These are phyloP conservation scores for Oreochromis niloticus DNA, from an alignment of 2,113 vertebrate genomes.

Conservation along the genomic window DNA sequence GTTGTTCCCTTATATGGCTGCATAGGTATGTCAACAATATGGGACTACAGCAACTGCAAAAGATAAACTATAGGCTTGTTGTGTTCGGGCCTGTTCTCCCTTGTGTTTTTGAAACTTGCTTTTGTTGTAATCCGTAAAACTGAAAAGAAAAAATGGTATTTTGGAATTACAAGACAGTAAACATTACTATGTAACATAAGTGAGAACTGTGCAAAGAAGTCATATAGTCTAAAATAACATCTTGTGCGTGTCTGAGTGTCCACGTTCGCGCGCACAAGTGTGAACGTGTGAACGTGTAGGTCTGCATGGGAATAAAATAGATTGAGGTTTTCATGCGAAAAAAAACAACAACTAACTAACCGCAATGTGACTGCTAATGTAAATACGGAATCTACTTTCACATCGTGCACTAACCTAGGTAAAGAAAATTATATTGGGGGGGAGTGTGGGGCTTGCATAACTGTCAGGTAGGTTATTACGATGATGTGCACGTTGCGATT, in stretches of 20 bases:
- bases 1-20: neutral
- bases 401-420: neutral
- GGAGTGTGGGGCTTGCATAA: slow-evolving; percentile 56
- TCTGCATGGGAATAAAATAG: neutral
- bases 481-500: slow-evolving; percentile 64
- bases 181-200: neutral
- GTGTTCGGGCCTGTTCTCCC: neutral
- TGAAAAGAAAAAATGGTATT: neutral
- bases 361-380: neutral
- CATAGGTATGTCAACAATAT: neutral
- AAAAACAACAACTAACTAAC: neutral
- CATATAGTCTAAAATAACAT: neutral
- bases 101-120: neutral
- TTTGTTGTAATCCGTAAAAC: neutral
- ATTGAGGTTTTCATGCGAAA: neutral
- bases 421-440: neutral
- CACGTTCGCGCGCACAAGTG: neutral
- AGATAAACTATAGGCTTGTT: neutral
- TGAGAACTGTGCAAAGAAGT: neutral
- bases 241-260: neutral
- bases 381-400: neutral
- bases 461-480: slow-evolving; percentile 60
- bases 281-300: neutral
- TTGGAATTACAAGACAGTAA: neutral
- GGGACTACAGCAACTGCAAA: neutral